Evolutionary conservation across 1,140 invertebrate species (phyloP), one percentile per base, ranked within the genome.

Genomic region (Drosophila equinoxialis): DNA sequence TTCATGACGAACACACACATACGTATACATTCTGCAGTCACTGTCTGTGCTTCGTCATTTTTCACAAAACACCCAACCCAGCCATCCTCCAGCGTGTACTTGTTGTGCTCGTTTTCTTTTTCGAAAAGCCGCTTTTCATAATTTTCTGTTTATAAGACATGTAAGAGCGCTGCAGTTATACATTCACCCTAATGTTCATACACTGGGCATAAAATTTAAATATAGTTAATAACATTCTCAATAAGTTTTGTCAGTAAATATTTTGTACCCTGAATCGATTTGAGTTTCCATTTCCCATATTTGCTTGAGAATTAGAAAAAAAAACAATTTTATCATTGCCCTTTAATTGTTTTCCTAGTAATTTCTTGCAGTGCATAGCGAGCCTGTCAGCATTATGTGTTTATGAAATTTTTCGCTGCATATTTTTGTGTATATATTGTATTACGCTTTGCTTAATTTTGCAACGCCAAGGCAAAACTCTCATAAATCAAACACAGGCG

Each of bases 321-420:
- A 23, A 23, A 23, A 23, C 2, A 23, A 23, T 23, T 23, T 23
- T 23, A 2, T 23, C 20, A 1, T 23, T 23, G 1, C 20, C 20
- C 20, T 23, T 23, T 23, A 3, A 39, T 39, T 39, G 10, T 13
- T 13, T 39, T 39, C 37, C 8, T 37, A 14, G 45, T 14, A 5
- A 30, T 55, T 48, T 62, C 11, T 8, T 42, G 5, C 17, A 60
- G 58, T 60, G 30, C 26, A 35, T 67, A 26, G 23, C 14, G 11
- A 48, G 74, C 70, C 74, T 83, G 83, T 89, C 84, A 84, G 80
- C 80, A 84, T 87, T 84, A 87, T 78, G 68, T 87, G 84, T 80
- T 87, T 89, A 87, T 89, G 80, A 77, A 87, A 79, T 89, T 87
- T 87, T 81, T 80, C 76, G 71, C 84, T 77, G 84, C 80, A 84